Evolutionary conservation across 2,113 vertebrate genomes (phyloP).

Genomic region (Pheucticus melanocephalus): DNA sequence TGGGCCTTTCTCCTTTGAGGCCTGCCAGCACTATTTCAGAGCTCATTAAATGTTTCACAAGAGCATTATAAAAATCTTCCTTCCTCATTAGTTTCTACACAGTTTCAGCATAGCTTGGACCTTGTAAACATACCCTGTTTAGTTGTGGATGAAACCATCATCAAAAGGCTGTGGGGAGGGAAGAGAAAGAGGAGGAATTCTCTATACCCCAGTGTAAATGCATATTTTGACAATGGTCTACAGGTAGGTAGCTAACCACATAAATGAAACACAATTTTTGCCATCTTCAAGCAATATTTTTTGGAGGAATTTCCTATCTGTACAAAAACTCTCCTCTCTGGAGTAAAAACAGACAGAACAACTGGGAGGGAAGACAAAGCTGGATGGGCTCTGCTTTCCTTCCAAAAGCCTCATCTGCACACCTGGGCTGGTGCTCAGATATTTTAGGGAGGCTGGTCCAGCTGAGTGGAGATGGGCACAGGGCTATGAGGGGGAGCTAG

Average conservation of each 20-base stretch:
- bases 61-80: background rate
- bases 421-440: background rate
- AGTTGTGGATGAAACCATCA: background rate
- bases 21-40: background rate
- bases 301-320: background rate
- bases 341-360: background rate
- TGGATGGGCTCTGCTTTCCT: background rate
- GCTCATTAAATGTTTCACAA: background rate
- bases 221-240: background rate
- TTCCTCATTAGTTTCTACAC: background rate
- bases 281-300: background rate
- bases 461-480: background rate
- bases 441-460: background rate
- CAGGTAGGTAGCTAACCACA: background rate
- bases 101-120: background rate
- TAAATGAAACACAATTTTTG: background rate
- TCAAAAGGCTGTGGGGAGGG: background rate
- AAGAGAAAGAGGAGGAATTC: background rate
- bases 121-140: background rate
- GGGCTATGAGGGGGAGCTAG: background rate
- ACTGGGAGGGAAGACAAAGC: background rate
- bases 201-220: background rate
- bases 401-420: background rate
- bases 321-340: background rate
- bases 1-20: slow-evolving; percentile 1